Base-by-base conservation (phyloP, 2,797 vertebrate genomes). In the Mionectes olivaceus region DNA sequence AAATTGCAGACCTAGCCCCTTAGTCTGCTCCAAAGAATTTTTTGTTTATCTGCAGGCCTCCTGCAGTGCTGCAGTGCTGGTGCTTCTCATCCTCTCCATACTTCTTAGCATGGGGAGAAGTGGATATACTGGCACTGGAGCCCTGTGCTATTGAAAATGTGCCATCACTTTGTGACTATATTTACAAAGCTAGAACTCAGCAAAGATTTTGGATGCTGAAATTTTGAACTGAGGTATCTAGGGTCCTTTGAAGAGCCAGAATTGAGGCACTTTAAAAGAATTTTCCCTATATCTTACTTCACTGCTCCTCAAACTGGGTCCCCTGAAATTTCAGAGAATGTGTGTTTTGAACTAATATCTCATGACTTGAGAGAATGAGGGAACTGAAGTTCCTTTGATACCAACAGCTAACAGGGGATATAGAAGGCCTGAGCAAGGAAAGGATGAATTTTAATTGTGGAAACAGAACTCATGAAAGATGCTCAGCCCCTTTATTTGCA, bases 1-100 rank as follows among this genome's bases (percentile, higher is more conserved):
- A 74, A 68, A 88, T 64, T 7, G 30, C 65, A 78, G 47, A 76
- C 19, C 47, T 59, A 73, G 19, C 27, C 19, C 37, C 21, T 64
- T 44, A 27, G 70, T 57, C 39, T 82, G 43, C 32, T 82, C 19
- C 50, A 67, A 73, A 56, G 35, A 41, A 19, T 14, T 68, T 67
- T 88, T 50, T 65, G 16, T 80, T 89, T 19, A n/a, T 59, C 43
- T 69, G 52, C 39, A 76, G 22, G 10, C 33, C 12, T 85, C 28
- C 53, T 71, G 41, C 70, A 71, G 64, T 28, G 7, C 44, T 73
- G 60, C 32, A 44, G 44, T 52, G 37, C 57, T 75, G 46, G 18
- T 60, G 11, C 37, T 67, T 11, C 32, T 75, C 2, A 1, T 47
- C n/a, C 27, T 65, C 2, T 0, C 47, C 3, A 1, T 60, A 41